These are phyloP conservation scores for Euleptes europaea DNA, from an alignment of 2,113 vertebrate genomes.

Conservation along the genomic window DNA sequence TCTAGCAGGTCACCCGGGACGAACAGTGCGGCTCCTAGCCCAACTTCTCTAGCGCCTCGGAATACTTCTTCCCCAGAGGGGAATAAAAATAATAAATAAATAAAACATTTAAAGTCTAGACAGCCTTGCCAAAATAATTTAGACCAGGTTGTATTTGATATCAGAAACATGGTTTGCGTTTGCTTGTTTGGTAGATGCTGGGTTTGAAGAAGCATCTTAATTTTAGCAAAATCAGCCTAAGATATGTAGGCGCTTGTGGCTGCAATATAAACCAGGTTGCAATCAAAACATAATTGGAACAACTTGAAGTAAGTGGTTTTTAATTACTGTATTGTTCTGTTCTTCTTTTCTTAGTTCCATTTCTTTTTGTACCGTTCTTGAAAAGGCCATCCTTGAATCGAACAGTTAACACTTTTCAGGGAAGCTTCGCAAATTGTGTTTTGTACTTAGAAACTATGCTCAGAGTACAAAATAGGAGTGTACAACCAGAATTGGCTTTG, in stretches of 20 bases:
- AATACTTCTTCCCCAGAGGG: too few species aligned
- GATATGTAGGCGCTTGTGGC: background rate
- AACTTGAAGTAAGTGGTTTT: rapidly evolving
- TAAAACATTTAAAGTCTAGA: background rate
- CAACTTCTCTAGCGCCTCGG: too few species aligned
- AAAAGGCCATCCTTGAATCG: background rate
- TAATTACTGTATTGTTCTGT: background rate
- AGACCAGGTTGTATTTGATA: background rate
- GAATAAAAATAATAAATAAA: too few species aligned
- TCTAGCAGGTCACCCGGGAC: too few species aligned
- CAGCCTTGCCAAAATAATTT: background rate
- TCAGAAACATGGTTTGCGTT: background rate
- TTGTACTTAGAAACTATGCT: background rate
- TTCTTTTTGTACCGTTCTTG: background rate
- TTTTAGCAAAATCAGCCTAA: background rate
- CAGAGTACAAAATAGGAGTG: background rate
- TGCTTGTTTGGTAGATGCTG: background rate
- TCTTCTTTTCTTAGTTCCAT: background rate
- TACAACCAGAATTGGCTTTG: background rate
- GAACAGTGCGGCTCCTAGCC: too few species aligned
- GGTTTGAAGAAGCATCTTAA: background rate
- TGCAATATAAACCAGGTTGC: background rate
- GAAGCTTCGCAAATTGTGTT: background rate
- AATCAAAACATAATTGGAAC: background rate
- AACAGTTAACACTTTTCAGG: background rate